These are phyloP conservation scores for Todus mexicanus DNA, from an alignment of 2,797 vertebrate genomes.

Conservation along the genomic window DNA sequence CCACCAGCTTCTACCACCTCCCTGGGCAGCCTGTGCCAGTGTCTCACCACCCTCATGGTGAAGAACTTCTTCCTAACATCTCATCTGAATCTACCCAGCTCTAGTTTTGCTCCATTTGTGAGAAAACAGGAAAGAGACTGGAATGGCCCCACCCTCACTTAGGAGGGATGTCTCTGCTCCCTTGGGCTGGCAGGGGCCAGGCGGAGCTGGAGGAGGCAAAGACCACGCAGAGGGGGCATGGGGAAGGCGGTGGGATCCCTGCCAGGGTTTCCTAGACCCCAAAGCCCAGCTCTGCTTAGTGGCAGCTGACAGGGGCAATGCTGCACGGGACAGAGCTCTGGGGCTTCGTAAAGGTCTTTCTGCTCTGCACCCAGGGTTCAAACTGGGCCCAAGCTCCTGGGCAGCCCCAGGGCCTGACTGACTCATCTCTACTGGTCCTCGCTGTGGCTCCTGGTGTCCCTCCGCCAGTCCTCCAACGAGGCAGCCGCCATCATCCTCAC, in stretches of 20 bases:
- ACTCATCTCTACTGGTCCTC: neutral
- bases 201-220: neutral
- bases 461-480: neutral
- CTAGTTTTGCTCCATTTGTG: neutral
- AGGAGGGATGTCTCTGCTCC: too few species aligned
- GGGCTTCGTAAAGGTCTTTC: neutral
- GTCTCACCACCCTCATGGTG: too few species aligned
- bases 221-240: neutral
- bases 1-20: too few species aligned
- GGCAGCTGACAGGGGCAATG: neutral
- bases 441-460: neutral
- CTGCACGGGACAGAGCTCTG: fast-evolving
- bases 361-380: neutral
- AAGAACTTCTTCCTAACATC: too few species aligned
- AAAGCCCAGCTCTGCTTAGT: neutral
- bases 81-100: too few species aligned
- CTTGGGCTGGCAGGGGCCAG: neutral
- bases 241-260: neutral
- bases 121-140: neutral
- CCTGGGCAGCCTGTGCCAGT: too few species aligned
- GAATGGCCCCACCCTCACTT: neutral
- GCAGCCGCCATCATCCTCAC: neutral
- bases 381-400: neutral
- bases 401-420: neutral
- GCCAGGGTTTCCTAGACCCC: neutral